Base-by-base conservation (phyloP, 2,113 vertebrate species). In the Oxyruncus cristatus region DNA sequence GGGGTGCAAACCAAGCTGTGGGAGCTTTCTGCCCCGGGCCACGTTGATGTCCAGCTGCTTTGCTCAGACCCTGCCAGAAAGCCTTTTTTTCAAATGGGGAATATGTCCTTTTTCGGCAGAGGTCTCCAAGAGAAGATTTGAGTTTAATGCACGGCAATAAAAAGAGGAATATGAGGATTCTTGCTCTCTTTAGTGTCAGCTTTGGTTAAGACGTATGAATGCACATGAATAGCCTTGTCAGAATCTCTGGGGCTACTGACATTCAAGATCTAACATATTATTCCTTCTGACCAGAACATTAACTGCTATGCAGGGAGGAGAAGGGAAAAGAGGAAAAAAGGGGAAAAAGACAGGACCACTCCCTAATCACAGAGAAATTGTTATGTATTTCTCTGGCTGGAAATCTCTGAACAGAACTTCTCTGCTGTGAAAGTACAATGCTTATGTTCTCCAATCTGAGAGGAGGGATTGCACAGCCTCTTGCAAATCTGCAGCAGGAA, bases 151-250 rank as follows among this genome's bases (percentile, higher is more conserved):
- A 66, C 0, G 0, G 92, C 91, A 85, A 93, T 96, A 96, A 96
- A 93, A 95, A 87, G 88, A 92, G 70, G 93, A 96, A 96, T 92
- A 96, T 89, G 79, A 95, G 95, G 78, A 92, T 95, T 95, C 95
- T 96, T 90, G 44, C 65, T 94, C 88, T 95, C 93, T 96, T 96
- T 86, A 93, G 93, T 96, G 96, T 96, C 95, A 96, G 95, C 92
- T 97, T 93, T 90, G 88, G 61, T 96, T 96, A 96, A 95, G 93
- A 93, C 22, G 5, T 96, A 84, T 90, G 96, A 94, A 95, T 94
- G 92, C 95, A 96, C 92, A 96, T 92, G 95, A 96, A 96, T 91
- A 94, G 92, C 86, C 95, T 88, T 93, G 87, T 93, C 93, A 95
- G 93, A 90, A 95, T 91, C 93, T 95, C 83, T 44, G 82, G 79